Evolutionary conservation across 2,113 vertebrate species (phyloP), one percentile per base, ranked within the genome.

Genomic region (Atlantisia rogersi): DNA sequence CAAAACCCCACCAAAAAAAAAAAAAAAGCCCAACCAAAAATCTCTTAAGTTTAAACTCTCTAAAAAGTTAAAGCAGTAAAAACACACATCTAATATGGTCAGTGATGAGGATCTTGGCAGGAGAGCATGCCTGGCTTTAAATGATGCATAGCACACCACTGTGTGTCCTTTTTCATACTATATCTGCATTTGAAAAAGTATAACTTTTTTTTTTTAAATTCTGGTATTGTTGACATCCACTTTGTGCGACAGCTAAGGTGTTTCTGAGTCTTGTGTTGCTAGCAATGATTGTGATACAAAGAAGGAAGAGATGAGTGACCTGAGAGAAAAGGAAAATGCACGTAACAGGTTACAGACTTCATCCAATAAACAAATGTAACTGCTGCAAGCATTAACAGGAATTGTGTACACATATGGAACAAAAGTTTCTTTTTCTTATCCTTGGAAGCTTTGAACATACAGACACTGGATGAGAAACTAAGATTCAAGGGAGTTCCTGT

Each of bases 1-100:
- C 16, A 46, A 22, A 10, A 15, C 15, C 2, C 12, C 14, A 53
- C 25, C 35, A 35, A 35, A 53, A 53, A 25, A 46, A 46, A 44
- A 15, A 46, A 46, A 46, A 15, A 46, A 62, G 70, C 71, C 32
- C 62, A 94, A 12, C 48, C 26, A 58, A 60, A 92, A 89, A 73
- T 10, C 63, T 80, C 76, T 42, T 55, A 81, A 74, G 58, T 86
- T 95, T 96, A 98, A 96, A 94, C 48, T 77, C 17, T 70, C 5
- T 68, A 63, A 79, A 84, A 65, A 71, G 29, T 62, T 90, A 92
- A 83, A 95, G 32, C 53, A 46, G 39, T 64, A 70, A 92, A 69
- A 13, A 0, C 12, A 59, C n/a, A 89, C 58, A 89, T 94, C 35
- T 93, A 64, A 87, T 40, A 78, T 15, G 63, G 86, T 83, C 59